Evolutionary conservation across 2,797 vertebrate species (phyloP), one percentile per base, ranked within the genome.

Genomic region (Cetoscarus ocellatus): DNA sequence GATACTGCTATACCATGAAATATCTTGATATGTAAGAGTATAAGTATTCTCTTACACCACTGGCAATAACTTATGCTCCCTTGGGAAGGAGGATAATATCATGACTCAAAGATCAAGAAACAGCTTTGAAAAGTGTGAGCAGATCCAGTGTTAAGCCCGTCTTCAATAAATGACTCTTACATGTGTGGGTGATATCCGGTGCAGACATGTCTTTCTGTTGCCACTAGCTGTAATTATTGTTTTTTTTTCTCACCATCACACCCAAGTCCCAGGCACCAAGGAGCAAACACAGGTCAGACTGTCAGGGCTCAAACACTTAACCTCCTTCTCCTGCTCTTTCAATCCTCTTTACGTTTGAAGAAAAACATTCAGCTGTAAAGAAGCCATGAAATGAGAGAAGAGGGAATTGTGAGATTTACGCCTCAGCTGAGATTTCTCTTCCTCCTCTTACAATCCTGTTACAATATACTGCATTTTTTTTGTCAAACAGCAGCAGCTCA

Each of bases 251-350:
- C 47, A 8, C 49, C 6, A 3, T 64, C 10, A 51, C 1, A 13
- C 4, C 48, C 42, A 50, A 12, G 39, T 56, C 50, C 53, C 1
- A 1, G 14, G n/a, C 42, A 43, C 49, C 55, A 69, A 39, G 42
- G 61, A 52, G 15, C 44, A 82, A 75, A 62, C 13, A 27, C 55
- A 54, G 52, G 69, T 69, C 74, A 73, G 51, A 42, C 38, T 52
- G 48, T 35, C 34, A 51, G 10, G 7, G 45, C 17, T 35, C 42
- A 61, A 49, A 57, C 61, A 48, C 27, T 65, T 55, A 15, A 35
- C 18, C 10, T 47, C 11, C 7, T 15, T 50, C 34, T 19, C 8
- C 0, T 49, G 45, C 18, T 54, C 10, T 49, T 67, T 39, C 47
- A 69, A 68, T 59, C 11, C 14, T 10, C 18, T n/a, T 52, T 47